These are phyloP conservation scores for Melinaea menophilus DNA, from an alignment of 2,888 invertebrate genomes.

Conservation along the genomic window DNA sequence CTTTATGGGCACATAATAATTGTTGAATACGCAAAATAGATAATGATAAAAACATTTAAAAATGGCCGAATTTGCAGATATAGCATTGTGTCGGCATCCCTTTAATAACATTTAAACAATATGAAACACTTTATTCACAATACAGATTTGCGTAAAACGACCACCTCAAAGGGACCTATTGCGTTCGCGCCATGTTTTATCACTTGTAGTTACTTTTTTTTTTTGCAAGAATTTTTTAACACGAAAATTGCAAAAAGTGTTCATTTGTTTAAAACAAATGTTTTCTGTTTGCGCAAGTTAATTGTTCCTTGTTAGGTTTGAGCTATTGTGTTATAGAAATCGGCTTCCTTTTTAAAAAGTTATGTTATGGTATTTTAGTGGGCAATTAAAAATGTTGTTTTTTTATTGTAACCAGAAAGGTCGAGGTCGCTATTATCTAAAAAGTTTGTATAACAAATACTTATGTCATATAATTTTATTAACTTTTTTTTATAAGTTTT, in stretches of 20 bases:
- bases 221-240: conserved; percentile 58
- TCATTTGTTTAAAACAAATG: conserved; percentile 45
- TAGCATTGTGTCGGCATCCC: conserved; percentile 38
- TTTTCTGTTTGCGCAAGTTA: conserved; percentile 56
- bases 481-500: no score
- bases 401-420: neutral
- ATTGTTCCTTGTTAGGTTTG: conserved; percentile 38
- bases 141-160: conserved; percentile 44
- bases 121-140: conserved; percentile 32
- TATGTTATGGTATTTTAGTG: no score
- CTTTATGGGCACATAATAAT: no score
- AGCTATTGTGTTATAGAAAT: conserved; percentile 39
- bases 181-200: conserved; percentile 37
- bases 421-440: neutral
- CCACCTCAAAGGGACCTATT: conserved; percentile 45
- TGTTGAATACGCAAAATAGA: neutral
- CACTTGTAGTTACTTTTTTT: conserved; percentile 40
- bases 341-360: conserved; percentile 27
- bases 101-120: conserved; percentile 46
- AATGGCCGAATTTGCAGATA: conserved; percentile 8
- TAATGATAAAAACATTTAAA: conserved; percentile 7
- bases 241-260: conserved; percentile 58
- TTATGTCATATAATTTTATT: no score
- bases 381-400: neutral
- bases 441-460: conserved; percentile 1